Evolutionary conservation across 2,888 invertebrate genomes (phyloP).

Genomic region (Saturnia japonica): DNA sequence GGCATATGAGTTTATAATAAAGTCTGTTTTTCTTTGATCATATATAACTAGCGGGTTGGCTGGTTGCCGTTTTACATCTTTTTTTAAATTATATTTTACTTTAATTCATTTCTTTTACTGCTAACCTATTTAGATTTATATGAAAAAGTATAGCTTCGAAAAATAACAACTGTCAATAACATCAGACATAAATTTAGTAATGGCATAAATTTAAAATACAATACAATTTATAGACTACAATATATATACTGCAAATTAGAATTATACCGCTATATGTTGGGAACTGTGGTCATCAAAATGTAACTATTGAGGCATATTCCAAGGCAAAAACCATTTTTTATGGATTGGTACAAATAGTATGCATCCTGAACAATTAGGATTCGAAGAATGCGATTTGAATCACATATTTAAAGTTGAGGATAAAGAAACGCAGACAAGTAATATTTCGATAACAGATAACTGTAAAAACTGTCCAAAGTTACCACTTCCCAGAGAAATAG

Average conservation of each 20-base stretch:
- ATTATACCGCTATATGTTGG: background rate
- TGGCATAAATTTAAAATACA: background rate
- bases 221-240: no score
- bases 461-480: background rate
- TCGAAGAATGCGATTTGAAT: slow-evolving; percentile 31
- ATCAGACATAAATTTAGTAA: background rate
- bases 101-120: no score
- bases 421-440: slow-evolving; percentile 48
- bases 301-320: background rate
- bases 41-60: no score
- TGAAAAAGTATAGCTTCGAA: background rate
- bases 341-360: slow-evolving; percentile 37
- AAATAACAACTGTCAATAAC: background rate
- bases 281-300: background rate
- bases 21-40: no score
- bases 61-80: no score
- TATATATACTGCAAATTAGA: no score
- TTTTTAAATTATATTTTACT: no score
- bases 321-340: background rate
- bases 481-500: slow-evolving; percentile 24
- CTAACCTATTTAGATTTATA: no score
- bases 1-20: slow-evolving; percentile 77
- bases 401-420: slow-evolving; percentile 32
- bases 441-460: background rate
- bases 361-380: slow-evolving; percentile 38